Evolutionary conservation across 2,797 vertebrate species (phyloP).

Genomic region (Xerus rutilus): DNA sequence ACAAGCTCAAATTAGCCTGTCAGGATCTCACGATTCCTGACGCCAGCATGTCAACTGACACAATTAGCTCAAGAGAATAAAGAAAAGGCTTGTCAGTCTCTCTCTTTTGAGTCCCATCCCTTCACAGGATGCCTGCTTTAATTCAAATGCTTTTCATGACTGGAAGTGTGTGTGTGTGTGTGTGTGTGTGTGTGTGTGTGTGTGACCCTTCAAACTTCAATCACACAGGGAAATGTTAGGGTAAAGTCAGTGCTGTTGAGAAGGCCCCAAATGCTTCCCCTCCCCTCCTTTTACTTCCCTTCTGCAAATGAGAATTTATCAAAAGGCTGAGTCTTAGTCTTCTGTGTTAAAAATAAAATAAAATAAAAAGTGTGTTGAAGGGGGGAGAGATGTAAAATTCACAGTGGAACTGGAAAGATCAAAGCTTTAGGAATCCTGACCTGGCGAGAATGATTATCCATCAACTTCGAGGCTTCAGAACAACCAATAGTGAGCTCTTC

Average conservation of each 20-base stretch:
- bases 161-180: conserved; percentile 55
- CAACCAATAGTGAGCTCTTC: neutral
- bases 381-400: conserved; percentile 35
- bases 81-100: conserved; percentile 84
- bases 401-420: neutral
- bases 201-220: conserved; percentile 50
- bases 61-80: conserved; percentile 87
- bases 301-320: conserved; percentile 76
- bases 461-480: neutral
- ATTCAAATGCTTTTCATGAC: conserved; percentile 78
- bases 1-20: conserved; percentile 88
- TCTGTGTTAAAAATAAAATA: neutral
- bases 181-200: conserved; percentile 48
- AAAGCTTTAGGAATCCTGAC: neutral
- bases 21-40: conserved; percentile 84
- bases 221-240: neutral
- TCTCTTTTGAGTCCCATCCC: conserved; percentile 56
- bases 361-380: conserved; percentile 31
- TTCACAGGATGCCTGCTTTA: conserved; percentile 74
- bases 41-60: conserved; percentile 85
- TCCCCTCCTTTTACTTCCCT: neutral
- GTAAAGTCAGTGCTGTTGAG: conserved; percentile 36
- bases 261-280: neutral
- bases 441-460: neutral
- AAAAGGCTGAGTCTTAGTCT: conserved; percentile 58